Evolutionary conservation across 2,797 vertebrate species (phyloP).

Genomic region (Champsocephalus esox): DNA sequence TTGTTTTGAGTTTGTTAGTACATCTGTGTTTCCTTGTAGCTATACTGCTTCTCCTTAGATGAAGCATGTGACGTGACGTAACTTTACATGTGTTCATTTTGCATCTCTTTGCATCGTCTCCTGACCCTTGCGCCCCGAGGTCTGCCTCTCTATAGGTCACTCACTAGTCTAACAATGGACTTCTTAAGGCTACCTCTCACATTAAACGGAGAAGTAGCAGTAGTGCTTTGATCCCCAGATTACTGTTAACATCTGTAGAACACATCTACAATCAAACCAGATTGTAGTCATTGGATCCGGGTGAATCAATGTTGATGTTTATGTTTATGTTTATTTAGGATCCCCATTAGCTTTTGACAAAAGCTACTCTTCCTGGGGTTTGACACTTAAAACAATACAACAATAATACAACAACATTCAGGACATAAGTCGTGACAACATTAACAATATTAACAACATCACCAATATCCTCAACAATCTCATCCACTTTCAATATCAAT

Average conservation of each 20-base stretch:
- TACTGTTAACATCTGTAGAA: constrained; percentile 50
- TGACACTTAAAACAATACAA: no score
- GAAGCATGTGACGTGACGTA: no score
- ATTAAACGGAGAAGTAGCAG: constrained; percentile 13
- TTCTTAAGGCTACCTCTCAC: not conserved
- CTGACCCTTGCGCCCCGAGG: not conserved
- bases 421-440: no score
- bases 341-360: no score
- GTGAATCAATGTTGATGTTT: constrained; percentile 21
- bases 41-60: not conserved
- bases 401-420: no score
- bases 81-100: not conserved
- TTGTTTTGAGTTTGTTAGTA: no score
- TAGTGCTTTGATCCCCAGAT: constrained; percentile 43
- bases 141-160: not conserved
- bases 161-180: not conserved
- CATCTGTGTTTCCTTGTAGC: not conserved
- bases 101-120: not conserved
- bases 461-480: no score
- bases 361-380: no score
- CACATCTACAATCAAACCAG: constrained; percentile 41
- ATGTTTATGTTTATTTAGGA: no score
- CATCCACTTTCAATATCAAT: not conserved
- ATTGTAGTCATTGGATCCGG: no score
- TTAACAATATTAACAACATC: no score